phyloP scores from a whole-genome alignment of 2,113 vertebrate genomes.

The Theropithecus gelada region DNA sequence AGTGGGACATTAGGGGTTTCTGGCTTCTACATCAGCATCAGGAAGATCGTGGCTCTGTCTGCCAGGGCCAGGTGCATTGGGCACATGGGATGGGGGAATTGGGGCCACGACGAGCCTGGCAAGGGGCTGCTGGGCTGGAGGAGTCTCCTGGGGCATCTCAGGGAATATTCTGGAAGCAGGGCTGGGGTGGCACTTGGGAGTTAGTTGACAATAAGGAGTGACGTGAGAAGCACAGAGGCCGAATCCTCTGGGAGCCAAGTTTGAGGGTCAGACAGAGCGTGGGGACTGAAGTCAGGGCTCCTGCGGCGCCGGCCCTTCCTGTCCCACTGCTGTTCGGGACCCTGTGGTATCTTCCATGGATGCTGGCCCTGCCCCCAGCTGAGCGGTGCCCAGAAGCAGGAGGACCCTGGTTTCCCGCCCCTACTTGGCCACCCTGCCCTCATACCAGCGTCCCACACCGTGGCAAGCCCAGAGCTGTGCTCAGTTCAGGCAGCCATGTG shows the following conservation, averaged over 20 bases:
- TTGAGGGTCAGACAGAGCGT: not conserved
- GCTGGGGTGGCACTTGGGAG: not conserved
- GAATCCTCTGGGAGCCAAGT: not conserved
- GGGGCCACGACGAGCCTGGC: fast-evolving
- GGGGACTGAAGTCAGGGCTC: not conserved
- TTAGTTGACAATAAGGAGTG: not conserved
- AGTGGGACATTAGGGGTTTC: not conserved
- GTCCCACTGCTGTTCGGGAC: not conserved
- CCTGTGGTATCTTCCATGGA: not conserved
- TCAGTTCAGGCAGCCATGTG: not conserved
- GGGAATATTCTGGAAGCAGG: not conserved
- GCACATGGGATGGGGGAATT: not conserved
- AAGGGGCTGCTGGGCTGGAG: not conserved
- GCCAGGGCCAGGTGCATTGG: not conserved
- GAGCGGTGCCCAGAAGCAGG: not conserved
- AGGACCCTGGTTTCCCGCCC: not conserved
- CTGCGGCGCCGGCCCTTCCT: not conserved
- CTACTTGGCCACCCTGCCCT: not conserved
- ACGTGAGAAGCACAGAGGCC: not conserved
- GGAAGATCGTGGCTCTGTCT: not conserved
- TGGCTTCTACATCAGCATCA: not conserved
- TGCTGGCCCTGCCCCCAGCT: not conserved
- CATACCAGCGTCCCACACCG: not conserved
- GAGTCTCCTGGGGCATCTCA: not conserved
- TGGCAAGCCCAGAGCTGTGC: not conserved